Base-by-base conservation (phyloP, 2,888 invertebrate genomes). In the Oegoconia quadripuncta region DNA sequence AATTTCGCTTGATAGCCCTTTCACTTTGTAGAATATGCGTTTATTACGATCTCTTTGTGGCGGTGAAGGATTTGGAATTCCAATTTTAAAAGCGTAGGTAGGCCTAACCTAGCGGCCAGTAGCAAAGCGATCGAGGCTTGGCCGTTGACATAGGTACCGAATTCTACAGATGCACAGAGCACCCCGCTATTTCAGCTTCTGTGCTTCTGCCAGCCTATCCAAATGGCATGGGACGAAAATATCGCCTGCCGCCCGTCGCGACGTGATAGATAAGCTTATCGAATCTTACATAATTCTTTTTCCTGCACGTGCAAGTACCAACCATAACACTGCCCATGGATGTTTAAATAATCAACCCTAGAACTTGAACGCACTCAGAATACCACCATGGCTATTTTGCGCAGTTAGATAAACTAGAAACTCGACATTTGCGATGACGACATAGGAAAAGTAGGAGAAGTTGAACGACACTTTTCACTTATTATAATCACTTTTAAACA, bases 231-330 rank as follows among this genome's bases (percentile, higher is more conserved):
- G 42, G 55, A 63, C 62, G 32, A 59, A 66, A 74, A 74, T 75
- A 75, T 67, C 64, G 50, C 51, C 42, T 46, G 41, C 59, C 61
- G 46, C 51, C 52, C 50, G 44, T 47, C 43, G 51, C 55, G 50
- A 46, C 25, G 25, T 25, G 39, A 47, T 54, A 40, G 68, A 69
- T 69, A 74, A 68, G 63, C 65, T 68, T 73, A 77, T 76, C 68
- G 57, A 44, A 42, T 50, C 72, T 80, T 79, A 77, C 63, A 75
- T 76, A 79, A 76, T 63, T 44, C 53, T 57, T 42, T 49, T 48
- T 53, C 47, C 37, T 44, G 34, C 73, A 74, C 74, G 71, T 73
- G 74, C 65, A 65, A 33, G 54, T 55, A 48, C 55, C 45, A 46
- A 50, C 46, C 50, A 52, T 48, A n/a, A n/a, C n/a, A n/a, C n/a